Evolutionary conservation across 2,888 invertebrate genomes (phyloP).

Genomic region (Stenoptilia bipunctidactyla): DNA sequence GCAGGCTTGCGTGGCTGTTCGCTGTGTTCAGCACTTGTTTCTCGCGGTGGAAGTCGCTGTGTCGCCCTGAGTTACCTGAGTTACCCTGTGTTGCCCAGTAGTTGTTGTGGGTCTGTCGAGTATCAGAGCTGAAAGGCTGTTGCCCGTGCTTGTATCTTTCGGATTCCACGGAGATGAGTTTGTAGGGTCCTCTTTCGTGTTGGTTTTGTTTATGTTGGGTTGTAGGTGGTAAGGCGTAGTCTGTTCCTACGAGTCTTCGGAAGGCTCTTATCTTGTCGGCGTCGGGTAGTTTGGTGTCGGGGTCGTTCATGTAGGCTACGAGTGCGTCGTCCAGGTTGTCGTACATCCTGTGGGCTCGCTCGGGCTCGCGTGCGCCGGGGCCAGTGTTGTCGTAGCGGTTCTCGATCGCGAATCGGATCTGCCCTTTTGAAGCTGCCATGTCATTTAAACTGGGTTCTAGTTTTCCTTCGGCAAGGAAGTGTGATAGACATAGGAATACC

Average conservation of each 20-base stretch:
- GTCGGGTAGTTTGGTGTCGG: conserved; percentile 50
- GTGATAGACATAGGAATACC: too few relatives aligned
- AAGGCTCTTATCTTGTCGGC: conserved; percentile 33
- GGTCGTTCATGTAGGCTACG: conserved; percentile 41
- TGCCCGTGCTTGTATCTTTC: too few relatives aligned
- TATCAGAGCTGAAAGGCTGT: too few relatives aligned
- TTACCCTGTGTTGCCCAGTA: too few relatives aligned
- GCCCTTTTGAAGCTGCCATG: conserved; percentile 44
- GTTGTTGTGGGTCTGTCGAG: too few relatives aligned
- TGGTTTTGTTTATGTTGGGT: background rate
- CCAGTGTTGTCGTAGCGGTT: conserved; percentile 62
- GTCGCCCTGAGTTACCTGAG: too few relatives aligned
- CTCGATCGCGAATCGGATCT: conserved; percentile 51
- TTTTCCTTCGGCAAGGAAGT: too few relatives aligned
- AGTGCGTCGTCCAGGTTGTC: conserved; percentile 45
- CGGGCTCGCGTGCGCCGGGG: conserved; percentile 42
- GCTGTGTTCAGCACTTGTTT: too few relatives aligned
- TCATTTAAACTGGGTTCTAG: too few relatives aligned
- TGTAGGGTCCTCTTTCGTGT: background rate
- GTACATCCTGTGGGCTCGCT: conserved; percentile 45
- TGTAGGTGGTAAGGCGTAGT: conserved; percentile 3
- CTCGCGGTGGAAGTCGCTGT: too few relatives aligned
- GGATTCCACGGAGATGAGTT: too few relatives aligned
- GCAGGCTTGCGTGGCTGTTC: too few relatives aligned
- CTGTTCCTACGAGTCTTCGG: conserved; percentile 19